Conservation (phyloP, 2,113 vertebrate genomes). For the Atractosteus spatula region DNA sequence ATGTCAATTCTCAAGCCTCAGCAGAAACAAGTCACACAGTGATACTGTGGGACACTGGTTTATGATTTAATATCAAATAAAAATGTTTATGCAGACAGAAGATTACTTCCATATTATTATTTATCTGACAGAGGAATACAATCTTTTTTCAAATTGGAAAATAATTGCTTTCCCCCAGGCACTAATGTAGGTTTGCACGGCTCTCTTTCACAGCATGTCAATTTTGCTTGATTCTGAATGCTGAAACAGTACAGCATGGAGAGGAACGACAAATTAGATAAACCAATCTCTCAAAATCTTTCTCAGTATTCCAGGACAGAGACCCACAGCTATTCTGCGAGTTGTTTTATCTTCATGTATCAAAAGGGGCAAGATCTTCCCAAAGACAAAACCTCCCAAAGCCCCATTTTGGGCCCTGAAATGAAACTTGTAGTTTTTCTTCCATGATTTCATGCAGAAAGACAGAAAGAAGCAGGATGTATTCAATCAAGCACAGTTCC, state of each 20-base stretch:
- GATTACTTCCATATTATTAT: slow-evolving; percentile 18
- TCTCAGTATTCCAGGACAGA: slow-evolving; percentile 1
- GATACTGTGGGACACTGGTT: neutral
- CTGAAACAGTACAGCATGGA: slow-evolving; percentile 3
- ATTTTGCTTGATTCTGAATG: slow-evolving; percentile 8
- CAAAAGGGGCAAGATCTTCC: no score
- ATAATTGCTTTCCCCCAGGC: slow-evolving; percentile 21
- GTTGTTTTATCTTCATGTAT: no score
- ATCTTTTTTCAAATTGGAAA: slow-evolving; percentile 12
- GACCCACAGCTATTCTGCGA: neutral
- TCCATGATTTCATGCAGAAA: no score
- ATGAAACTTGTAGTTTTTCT: no score
- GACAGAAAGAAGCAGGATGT: no score
- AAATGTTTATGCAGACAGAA: slow-evolving; percentile 9
- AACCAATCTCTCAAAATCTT: slow-evolving; percentile 4
- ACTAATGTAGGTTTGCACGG: slow-evolving; percentile 7
- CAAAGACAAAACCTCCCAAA: no score
- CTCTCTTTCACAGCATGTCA: slow-evolving; percentile 11
- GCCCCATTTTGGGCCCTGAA: no score
- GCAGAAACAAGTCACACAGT: neutral
- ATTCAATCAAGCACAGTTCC: no score
- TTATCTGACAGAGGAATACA: slow-evolving; percentile 9
- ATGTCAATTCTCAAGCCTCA: neutral
- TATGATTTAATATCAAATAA: slow-evolving; percentile 8
- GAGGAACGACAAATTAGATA: slow-evolving; percentile 14